Evolutionary conservation across 2,888 invertebrate genomes (phyloP).

Genomic region (Microctonus brassicae): DNA sequence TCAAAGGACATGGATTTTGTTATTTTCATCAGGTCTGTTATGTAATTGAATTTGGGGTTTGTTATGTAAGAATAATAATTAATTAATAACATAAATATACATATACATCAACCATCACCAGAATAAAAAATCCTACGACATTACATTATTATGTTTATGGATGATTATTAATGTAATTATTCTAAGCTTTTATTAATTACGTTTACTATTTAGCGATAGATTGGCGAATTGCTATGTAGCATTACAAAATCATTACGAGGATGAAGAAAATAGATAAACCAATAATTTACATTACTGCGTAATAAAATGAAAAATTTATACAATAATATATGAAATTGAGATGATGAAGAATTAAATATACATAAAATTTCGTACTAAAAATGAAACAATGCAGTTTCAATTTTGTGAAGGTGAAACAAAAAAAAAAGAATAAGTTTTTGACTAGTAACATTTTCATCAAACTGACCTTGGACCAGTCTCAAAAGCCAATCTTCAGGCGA

Average conservation of each 20-base stretch:
- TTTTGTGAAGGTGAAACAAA: conserved; percentile 4
- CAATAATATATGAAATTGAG: too few relatives aligned
- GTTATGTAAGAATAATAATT: too few relatives aligned
- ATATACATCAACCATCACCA: conserved; percentile 9
- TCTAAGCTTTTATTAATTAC: neutral
- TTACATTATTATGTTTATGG: conserved; percentile 2
- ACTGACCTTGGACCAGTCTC: conserved; percentile 63
- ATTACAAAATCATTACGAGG: conserved; percentile 2
- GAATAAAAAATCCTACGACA: conserved; percentile 7
- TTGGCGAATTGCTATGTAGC: conserved; percentile 20
- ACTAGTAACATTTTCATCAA: conserved; percentile 47
- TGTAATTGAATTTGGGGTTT: too few relatives aligned
- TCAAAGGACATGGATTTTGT: neutral
- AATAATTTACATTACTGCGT: too few relatives aligned
- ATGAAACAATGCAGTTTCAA: neutral
- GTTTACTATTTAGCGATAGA: conserved; percentile 22
- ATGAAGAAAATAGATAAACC: neutral
- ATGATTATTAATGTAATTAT: conserved; percentile 20
- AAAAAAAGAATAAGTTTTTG: neutral
- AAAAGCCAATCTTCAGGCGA: conserved; percentile 46
- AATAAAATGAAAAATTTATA: too few relatives aligned
- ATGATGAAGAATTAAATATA: too few relatives aligned
- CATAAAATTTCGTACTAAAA: neutral
- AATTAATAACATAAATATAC: too few relatives aligned
- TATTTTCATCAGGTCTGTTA: neutral